Evolutionary conservation across 2,113 vertebrate species (phyloP), one percentile per base, ranked within the genome.

Genomic region (Pipa parva): DNA sequence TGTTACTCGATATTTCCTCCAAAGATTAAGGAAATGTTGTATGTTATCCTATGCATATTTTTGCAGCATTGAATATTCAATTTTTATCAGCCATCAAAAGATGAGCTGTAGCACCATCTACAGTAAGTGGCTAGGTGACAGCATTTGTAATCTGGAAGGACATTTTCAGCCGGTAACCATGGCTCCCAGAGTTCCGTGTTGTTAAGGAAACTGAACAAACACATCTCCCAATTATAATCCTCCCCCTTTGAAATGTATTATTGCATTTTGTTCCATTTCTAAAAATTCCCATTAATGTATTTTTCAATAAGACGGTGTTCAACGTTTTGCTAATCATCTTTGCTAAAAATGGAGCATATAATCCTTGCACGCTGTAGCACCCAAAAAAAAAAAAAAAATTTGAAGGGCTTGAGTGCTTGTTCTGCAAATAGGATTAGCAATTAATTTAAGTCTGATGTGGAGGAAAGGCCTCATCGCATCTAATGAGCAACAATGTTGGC

Each of bases 401-500:
- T 69, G 57, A 69, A 69, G 65, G 65, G 52, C 65, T 69, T 17
- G 65, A 69, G 65, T 69, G 65, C 50, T 18, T 57, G 25, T 50
- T 42, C 65, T 69, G 57, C 65, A 69, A 69, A 69, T 69, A 69
- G 57, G 65, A 69, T 69, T 60, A 69, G 65, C 57, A 69, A 69
- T 69, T 69, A 69, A 69, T 69, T 57, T 69, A 60, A 69, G 46
- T 60, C 65, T 60, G 57, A 69, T 26, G 56, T 48, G 57, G 48
- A 45, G 48, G 65, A 60, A 45, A 60, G 54, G 36, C 57, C 33
- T 69, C 26, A 59, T 60, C 20, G 31, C 50, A 39, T 60, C 56
- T 52, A 63, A 63, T 63, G 60, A 63, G 46, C 60, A 36, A 63
- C 46, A 51, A 15, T 17, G 57, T 45, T 52, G 65, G 65, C 33